Evolutionary conservation across 2,797 vertebrate genomes (phyloP).

Genomic region (Chaetophractus vellerosus): DNA sequence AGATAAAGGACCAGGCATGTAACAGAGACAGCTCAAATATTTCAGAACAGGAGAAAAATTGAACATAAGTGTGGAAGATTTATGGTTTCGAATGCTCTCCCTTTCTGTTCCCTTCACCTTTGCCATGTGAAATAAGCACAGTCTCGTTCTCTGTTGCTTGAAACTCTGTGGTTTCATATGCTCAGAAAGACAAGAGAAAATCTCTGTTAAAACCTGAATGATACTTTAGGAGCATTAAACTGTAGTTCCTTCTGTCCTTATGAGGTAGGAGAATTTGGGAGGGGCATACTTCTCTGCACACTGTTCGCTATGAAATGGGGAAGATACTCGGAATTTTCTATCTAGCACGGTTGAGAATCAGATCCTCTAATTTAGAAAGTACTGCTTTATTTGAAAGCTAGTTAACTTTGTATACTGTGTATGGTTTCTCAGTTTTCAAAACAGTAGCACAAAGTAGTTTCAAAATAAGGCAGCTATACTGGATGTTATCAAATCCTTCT

Average conservation of each 20-base stretch:
- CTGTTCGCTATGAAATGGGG: not conserved
- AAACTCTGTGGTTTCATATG: not conserved
- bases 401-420: not conserved
- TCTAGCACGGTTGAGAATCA: not conserved
- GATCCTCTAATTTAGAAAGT: not conserved
- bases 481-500: not conserved
- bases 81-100: accelerated
- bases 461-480: not conserved
- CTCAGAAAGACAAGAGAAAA: not conserved
- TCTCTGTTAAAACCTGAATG: not conserved
- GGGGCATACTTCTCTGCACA: not conserved
- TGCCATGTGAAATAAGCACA: accelerated
- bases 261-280: not conserved
- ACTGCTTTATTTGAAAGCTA: not conserved
- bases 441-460: not conserved
- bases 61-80: not conserved
- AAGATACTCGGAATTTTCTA: not conserved
- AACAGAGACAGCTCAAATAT: not conserved
- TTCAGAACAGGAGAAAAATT: not conserved
- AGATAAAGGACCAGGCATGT: not conserved
- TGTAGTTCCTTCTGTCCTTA: not conserved
- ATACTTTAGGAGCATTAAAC: not conserved
- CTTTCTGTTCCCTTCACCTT: not conserved
- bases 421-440: not conserved
- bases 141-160: accelerated